Evolutionary conservation across 2,113 vertebrate genomes (phyloP), one percentile per base, ranked within the genome.

Genomic region (Eolophus roseicapilla): DNA sequence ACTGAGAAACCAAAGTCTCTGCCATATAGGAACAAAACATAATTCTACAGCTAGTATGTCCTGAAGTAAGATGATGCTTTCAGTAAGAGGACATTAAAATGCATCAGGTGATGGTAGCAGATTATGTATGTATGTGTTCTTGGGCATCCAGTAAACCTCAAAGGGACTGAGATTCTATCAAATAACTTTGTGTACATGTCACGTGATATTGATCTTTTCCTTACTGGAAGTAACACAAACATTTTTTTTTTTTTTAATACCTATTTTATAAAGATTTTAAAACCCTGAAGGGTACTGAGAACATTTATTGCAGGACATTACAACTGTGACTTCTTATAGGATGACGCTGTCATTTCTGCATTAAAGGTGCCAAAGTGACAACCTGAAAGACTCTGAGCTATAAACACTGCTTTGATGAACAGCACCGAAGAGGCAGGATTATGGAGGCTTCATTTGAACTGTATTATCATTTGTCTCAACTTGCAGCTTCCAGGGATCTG

Each of bases 11-110:
- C 4, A 82, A 74, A 37, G 15, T n/a, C 15, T 87, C 18, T 94
- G 25, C 13, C 7, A 11, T 55, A 59, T 10, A n/a, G 47, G 52
- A 81, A 35, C 41, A 46, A 62, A 90, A 25, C 7, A 2, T 60
- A 74, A 43, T 41, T 82, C n/a, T 82, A 49, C 27, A 41, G 33
- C 68, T 93, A 27, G 79, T 92, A 50, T 27, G 68, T 86, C 90
- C 52, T 71, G n/a, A 80, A 69, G 8, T 39, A 55, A 81, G 46
- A 71, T 37, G 46, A 63, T 5, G 7, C 37, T 92, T 75, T 94
- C 62, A 94, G 47, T 49, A 74, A 94, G 50, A 96, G 60, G 77
- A 96, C 94, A 95, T 96, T 91, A 88, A 95, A 96, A 90, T 93
- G 47, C 57, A 93, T 87, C 74, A 64, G 31, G n/a, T 92, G 46